Evolutionary conservation across 2,797 vertebrate genomes (phyloP), one percentile per base, ranked within the genome.

Genomic region (Sebastes dallii): DNA sequence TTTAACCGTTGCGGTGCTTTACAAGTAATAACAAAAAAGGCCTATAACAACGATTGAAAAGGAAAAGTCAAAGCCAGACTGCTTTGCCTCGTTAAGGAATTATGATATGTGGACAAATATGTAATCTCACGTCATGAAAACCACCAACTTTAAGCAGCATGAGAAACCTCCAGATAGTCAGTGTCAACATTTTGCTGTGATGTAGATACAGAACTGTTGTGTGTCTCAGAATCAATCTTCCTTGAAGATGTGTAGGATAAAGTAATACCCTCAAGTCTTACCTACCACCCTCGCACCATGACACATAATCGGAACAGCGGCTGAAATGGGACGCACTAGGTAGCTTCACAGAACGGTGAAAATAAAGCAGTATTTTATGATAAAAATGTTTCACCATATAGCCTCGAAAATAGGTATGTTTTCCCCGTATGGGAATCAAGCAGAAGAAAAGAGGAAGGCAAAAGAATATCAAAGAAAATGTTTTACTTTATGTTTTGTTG

Each of bases 161-260:
- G 18, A 54, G 14, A 75, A 81, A 62, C 34, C 70, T 72, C 12
- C 20, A 12, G 7, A 66, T 25, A 50, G 18, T 64, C 10, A 20
- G 24, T 42, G 42, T 62, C 39, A 71, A 64, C n/a, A 32, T 1
- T 36, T 32, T 29, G 42, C 20, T 61, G 20, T 16, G 29, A 73
- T 14, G 25, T 27, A 10, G 24, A 83, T 24, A 55, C 20, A 58
- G 20, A 67, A 74, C 12, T 34, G 56, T 27, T 27, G 50, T 20
- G 42, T 20, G 20, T 54, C 55, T 66, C 27, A 27, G 22, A 60
- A 75, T 81, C 68, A 61, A 70, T 78, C 50, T 34, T 50, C 58
- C 50, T 32, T 36, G 12, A 62, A 50, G 24, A 59, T 27, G 55
- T 74, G 61, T 55, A 55, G 32, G 60, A 54, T 30, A 78, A 39